phyloP scores from a whole-genome alignment of 2,888 invertebrate species.

The Hyposoter didymator region DNA sequence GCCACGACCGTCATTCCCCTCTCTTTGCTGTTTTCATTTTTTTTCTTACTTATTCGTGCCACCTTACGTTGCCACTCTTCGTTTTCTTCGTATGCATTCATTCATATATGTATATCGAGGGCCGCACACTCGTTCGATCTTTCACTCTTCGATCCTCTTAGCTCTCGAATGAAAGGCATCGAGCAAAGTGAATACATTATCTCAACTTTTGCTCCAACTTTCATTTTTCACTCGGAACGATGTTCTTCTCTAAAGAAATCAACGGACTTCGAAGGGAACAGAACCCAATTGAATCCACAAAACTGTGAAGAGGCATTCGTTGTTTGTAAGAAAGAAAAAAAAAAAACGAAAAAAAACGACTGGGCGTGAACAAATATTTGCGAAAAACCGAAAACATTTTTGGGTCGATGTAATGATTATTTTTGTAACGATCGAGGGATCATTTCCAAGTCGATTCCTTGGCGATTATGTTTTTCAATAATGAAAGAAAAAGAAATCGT shows the following conservation, averaged over 20 bases:
- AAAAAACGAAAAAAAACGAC: neutral
- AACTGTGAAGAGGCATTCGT: neutral
- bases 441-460: neutral
- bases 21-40: slow-evolving; percentile 14
- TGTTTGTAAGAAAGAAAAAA: neutral
- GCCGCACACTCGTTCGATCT: neutral
- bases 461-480: neutral
- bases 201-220: slow-evolving; percentile 5
- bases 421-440: neutral
- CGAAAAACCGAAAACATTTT: neutral
- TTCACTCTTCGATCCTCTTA: slow-evolving; percentile 15
- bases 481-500: neutral
- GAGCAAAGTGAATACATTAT: slow-evolving; percentile 2
- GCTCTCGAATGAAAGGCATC: slow-evolving; percentile 13
- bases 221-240: slow-evolving; percentile 20
- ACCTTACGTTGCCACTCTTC: neutral
- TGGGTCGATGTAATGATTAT: neutral
- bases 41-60: slow-evolving; percentile 10
- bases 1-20: slow-evolving; percentile 66
- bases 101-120: neutral
- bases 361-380: neutral
- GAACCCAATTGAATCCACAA: neutral
- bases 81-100: neutral
- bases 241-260: neutral
- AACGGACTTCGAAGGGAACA: neutral